Evolutionary conservation across 2,113 vertebrate species (phyloP).

Genomic region (Pampusana beccarii): DNA sequence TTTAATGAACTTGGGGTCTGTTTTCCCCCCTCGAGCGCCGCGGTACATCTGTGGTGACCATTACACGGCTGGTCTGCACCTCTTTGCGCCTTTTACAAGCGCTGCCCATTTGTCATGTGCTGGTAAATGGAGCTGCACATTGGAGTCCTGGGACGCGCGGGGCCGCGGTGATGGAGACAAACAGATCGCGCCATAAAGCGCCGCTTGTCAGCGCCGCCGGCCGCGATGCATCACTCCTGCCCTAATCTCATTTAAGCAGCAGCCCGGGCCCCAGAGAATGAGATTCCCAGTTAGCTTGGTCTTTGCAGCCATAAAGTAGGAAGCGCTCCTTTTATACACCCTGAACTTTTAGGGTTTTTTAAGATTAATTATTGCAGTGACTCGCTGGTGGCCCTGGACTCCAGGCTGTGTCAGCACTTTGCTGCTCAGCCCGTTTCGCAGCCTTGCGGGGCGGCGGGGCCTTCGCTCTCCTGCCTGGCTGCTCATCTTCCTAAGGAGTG

Average conservation of each 20-base stretch:
- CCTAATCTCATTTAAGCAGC: slow-evolving; percentile 82
- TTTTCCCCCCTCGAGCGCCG: slow-evolving; percentile 81
- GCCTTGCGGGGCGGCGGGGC: too few relatives aligned
- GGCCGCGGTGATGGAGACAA: slow-evolving; percentile 78
- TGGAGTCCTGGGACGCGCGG: slow-evolving; percentile 85
- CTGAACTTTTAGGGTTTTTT: slow-evolving; percentile 73
- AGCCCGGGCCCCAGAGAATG: slow-evolving; percentile 67
- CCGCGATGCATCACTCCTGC: slow-evolving; percentile 69
- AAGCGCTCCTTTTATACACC: slow-evolving; percentile 77
- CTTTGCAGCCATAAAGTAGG: slow-evolving; percentile 79
- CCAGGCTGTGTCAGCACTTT: slow-evolving; percentile 60
- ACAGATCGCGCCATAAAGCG: slow-evolving; percentile 80
- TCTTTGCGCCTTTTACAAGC: slow-evolving; percentile 79
- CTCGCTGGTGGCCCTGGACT: slow-evolving; percentile 11
- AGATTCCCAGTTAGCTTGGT: slow-evolving; percentile 81
- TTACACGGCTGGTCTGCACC: slow-evolving; percentile 79
- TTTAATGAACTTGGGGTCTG: slow-evolving; percentile 88
- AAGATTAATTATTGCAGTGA: slow-evolving; percentile 74
- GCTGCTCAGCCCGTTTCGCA: too few relatives aligned
- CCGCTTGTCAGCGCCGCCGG: slow-evolving; percentile 70
- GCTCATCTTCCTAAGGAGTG: neutral
- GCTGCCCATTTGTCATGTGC: slow-evolving; percentile 90
- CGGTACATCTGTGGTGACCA: slow-evolving; percentile 89
- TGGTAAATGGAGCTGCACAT: slow-evolving; percentile 88
- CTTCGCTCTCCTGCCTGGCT: too few relatives aligned